These are phyloP conservation scores for Luffia ferchaultella DNA, from an alignment of 2,888 invertebrate species.

Conservation along the genomic window DNA sequence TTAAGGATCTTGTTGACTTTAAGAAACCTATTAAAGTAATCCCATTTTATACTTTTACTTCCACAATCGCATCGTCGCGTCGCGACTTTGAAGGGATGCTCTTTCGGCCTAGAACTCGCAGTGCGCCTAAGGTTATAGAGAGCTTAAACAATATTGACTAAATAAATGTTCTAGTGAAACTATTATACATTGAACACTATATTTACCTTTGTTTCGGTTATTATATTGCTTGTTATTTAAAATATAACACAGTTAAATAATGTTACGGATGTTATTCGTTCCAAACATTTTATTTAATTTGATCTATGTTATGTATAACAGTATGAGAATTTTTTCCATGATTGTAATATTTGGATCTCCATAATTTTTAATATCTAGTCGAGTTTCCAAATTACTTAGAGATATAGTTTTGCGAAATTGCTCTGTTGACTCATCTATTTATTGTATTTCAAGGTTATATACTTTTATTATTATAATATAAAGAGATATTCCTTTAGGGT, in stretches of 20 bases:
- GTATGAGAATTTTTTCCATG: constrained; percentile 26
- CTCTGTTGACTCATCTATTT: constrained; percentile 47
- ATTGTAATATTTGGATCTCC: constrained; percentile 21
- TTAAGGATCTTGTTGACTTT: too few species aligned
- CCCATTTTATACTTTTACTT: too few species aligned
- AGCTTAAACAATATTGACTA: constrained; percentile 55
- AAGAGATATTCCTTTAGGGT: constrained; percentile 31
- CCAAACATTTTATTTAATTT: constrained; percentile 27
- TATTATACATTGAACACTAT: constrained; percentile 48
- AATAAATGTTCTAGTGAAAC: constrained; percentile 59
- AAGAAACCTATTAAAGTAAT: too few species aligned
- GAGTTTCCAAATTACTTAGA: constrained; percentile 46
- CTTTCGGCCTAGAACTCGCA: constrained; percentile 42
- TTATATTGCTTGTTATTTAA: constrained; percentile 51
- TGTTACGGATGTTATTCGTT: constrained; percentile 32
- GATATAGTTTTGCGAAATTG: constrained; percentile 22
- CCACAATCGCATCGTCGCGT: not conserved
- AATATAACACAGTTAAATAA: constrained; percentile 42
- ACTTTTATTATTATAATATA: constrained; percentile 24
- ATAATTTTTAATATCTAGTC: constrained; percentile 49
- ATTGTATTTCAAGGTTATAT: constrained; percentile 31
- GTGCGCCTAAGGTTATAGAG: constrained; percentile 60
- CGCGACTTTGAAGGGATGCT: constrained; percentile 27
- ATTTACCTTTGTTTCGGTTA: constrained; percentile 60
- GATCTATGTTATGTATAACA: constrained; percentile 14